Evolutionary conservation across 2,888 invertebrate genomes (phyloP), one percentile per base, ranked within the genome.

Genomic region (Nycteola revayana): DNA sequence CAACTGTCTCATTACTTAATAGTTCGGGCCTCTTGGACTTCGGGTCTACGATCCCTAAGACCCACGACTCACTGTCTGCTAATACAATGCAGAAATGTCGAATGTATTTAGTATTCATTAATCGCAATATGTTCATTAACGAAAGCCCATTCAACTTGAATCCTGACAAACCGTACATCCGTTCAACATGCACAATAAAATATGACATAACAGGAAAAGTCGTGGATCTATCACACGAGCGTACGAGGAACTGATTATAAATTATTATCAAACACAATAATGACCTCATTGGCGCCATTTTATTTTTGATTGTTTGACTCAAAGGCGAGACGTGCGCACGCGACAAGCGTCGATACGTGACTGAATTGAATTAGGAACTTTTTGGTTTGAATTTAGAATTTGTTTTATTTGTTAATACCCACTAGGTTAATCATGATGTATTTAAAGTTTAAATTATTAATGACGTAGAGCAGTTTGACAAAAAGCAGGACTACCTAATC

Each of bases 301-400:
- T 67, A 59, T 70, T 68, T 75, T 74, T 62, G 66, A 74, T 73
- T 73, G 72, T 71, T 57, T 60, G 56, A 52, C 52, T 53, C 30
- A 41, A 42, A 50, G 59, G 55, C 54, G 41, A 48, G 62, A 66
- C 73, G 72, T 68, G 67, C 51, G 64, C 77, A 77, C 75, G 75
- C 60, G 44, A 21, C 48, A 28, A 52, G 32, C 42, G 38, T 21
- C 42, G 6, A 32, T 47, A 66, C 70, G 74, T 76, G 74, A 73
- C 61, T 45, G 49, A 54, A 28, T 49, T 45, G 22, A 42, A 42
- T 41, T 32, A 47, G 11, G 23, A 38, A 28, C 18, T 39, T 33
- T 49, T 42, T 26, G 8, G 4, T 50, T 45, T 42, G 25, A 36
- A 36, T 47, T 39, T 21, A 2, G 38, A 27, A 33, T 25, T 25